Conservation (phyloP, 2,797 vertebrate genomes). For the Pachyuromys duprasi region DNA sequence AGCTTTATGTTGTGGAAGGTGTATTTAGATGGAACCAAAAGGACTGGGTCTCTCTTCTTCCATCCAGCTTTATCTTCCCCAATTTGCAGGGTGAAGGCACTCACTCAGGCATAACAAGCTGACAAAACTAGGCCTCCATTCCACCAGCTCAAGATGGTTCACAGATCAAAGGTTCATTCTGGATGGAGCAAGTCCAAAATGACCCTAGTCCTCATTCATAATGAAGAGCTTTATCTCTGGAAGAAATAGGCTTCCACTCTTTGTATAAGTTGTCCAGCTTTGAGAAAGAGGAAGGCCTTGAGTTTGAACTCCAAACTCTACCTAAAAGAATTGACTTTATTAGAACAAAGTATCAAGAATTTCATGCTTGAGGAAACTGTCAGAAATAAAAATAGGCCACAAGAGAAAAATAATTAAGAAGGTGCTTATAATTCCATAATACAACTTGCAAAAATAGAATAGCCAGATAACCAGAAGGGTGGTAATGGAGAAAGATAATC, state of each 20-base stretch:
- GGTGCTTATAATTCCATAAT: not conserved
- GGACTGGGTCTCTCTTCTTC: slow-evolving; percentile 25
- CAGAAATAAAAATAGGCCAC: slow-evolving; percentile 34
- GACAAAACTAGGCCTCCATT: not conserved
- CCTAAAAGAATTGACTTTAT: slow-evolving; percentile 24
- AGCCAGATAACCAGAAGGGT: not conserved
- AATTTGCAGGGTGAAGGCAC: not conserved
- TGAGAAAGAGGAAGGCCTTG: not conserved
- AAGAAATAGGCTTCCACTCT: not conserved
- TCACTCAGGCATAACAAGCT: not conserved
- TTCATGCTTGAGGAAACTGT: not conserved
- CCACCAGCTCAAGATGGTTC: not conserved
- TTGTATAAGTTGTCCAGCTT: not conserved
- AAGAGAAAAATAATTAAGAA: slow-evolving; percentile 1
- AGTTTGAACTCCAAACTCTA: slow-evolving; percentile 30
- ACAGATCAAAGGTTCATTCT: not conserved
- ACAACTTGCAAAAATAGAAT: slow-evolving; percentile 14
- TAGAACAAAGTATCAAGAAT: slow-evolving; percentile 23
- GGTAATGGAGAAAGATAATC: slow-evolving; percentile 6
- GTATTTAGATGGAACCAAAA: not conserved
- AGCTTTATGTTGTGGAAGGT: slow-evolving; percentile 36
- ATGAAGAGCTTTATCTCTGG: slow-evolving; percentile 10
- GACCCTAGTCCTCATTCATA: not conserved
- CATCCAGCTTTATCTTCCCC: not conserved
- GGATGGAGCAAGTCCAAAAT: slow-evolving; percentile 20